Percentiles rank a stretch among this genome's conserved stretches.
Conservation (phyloP, 2,888 invertebrate genomes). For the Furcula furcula region DNA sequence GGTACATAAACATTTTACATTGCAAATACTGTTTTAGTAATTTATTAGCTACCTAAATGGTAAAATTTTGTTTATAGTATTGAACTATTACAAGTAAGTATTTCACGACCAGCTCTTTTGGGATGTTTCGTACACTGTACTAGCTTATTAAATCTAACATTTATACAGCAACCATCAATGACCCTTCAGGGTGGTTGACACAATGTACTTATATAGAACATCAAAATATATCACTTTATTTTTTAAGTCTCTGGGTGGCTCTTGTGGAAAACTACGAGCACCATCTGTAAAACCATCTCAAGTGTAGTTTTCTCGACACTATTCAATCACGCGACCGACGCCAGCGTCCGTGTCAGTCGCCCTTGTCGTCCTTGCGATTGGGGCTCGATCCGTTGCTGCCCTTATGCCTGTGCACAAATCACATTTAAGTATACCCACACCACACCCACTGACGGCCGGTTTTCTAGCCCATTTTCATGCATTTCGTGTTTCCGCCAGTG, state of each 20-base stretch:
- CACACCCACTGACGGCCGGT: no score
- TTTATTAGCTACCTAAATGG: no score
- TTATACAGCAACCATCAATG: no score
- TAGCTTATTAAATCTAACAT: not conserved
- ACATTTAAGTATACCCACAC: not conserved
- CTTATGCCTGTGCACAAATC: constrained; percentile 17
- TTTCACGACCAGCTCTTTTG: no score
- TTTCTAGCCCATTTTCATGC: no score
- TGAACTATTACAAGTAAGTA: no score
- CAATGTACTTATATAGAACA: not conserved
- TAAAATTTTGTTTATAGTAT: no score
- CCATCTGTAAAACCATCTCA: constrained; percentile 41
- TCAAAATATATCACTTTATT: not conserved
- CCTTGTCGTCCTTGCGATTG: constrained; percentile 32
- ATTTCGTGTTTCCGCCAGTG: no score
- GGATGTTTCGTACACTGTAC: no score
- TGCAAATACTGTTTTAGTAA: no score
- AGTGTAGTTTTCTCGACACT: constrained; percentile 22
- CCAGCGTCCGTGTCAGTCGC: constrained; percentile 35
- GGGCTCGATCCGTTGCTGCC: constrained; percentile 17
- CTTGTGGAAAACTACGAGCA: constrained; percentile 27
- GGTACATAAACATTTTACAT: no score
- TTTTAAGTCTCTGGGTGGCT: not conserved
- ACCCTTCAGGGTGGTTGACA: not conserved
- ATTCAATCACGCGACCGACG: constrained; percentile 33